These are phyloP conservation scores for Xestobium rufovillosum DNA, from an alignment of 2,888 invertebrate genomes.

Conservation along the genomic window DNA sequence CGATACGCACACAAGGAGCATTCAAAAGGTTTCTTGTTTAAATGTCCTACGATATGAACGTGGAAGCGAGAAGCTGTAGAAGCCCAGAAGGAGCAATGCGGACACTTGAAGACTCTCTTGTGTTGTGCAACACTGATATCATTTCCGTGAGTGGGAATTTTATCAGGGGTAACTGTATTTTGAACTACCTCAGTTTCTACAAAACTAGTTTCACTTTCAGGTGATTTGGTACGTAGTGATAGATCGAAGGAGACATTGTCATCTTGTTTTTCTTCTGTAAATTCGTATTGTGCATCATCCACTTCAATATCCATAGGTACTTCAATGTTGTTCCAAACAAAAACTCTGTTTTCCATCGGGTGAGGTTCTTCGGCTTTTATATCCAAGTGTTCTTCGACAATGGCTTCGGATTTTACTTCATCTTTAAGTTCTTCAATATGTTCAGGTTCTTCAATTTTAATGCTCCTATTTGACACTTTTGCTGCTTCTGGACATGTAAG, in stretches of 20 bases:
- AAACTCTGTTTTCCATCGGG: constrained; percentile 74
- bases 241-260: constrained; percentile 38
- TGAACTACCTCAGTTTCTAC: constrained; percentile 34
- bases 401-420: constrained; percentile 38
- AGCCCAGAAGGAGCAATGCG: constrained; percentile 88
- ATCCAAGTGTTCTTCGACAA: constrained; percentile 25
- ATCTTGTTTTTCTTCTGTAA: constrained; percentile 37
- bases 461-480: constrained; percentile 27
- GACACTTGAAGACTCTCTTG: constrained; percentile 83
- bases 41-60: constrained; percentile 87
- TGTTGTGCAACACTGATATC: constrained; percentile 55
- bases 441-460: constrained; percentile 5
- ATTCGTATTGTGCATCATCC: constrained; percentile 38
- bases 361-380: constrained; percentile 48
- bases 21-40: constrained; percentile 90
- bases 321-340: constrained; percentile 71
- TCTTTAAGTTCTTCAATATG: constrained; percentile 21
- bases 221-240: constrained; percentile 40
- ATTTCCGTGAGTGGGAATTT: constrained; percentile 54
- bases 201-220: constrained; percentile 36
- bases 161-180: constrained; percentile 41
- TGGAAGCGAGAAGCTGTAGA: constrained; percentile 89
- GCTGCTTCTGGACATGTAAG: constrained; percentile 59
- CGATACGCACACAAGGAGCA: constrained; percentile 90
- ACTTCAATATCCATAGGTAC: constrained; percentile 38